A percentile compares a stretch with the other conserved stretches of the same genome.
These are phyloP conservation scores for Molossus alvarezi DNA, from an alignment of 2,797 vertebrate species.

Conservation along the genomic window DNA sequence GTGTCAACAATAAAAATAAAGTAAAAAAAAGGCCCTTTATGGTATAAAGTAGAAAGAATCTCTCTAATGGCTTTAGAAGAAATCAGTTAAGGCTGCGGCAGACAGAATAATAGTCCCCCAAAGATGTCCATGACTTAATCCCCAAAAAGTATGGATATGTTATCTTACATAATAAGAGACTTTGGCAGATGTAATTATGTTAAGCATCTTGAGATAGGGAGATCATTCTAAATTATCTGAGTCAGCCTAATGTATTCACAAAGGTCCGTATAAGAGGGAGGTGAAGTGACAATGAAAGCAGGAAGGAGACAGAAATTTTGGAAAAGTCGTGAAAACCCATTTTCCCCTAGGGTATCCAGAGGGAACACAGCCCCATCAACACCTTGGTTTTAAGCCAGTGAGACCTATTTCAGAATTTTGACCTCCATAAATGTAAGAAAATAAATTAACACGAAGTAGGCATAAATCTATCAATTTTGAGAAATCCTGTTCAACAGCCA, in stretches of 20 bases:
- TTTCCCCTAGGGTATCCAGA: no score
- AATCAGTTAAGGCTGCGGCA: not conserved
- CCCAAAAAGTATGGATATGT: not conserved
- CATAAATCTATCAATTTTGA: not conserved
- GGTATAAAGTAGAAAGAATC: not conserved
- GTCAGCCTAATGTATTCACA: not conserved
- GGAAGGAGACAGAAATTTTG: not conserved
- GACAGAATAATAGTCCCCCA: not conserved
- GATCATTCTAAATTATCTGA: not conserved
- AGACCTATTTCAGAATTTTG: not conserved
- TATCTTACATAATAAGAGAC: not conserved
- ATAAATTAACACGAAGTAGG: slow-evolving; percentile 18
- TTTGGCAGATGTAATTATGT: not conserved
- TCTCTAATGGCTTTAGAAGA: not conserved
- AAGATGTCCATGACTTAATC: not conserved
- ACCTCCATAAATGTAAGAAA: not conserved
- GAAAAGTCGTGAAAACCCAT: no score
- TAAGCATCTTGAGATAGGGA: not conserved
- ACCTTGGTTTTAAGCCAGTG: no score
- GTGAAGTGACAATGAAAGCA: not conserved
- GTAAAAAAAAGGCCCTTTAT: not conserved
- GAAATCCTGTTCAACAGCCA: slow-evolving; percentile 13
- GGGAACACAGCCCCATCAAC: no score
- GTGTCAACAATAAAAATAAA: not conserved
- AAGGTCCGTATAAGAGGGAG: not conserved